Conservation (phyloP, 2,797 vertebrate species). For the Scomberomorus guttatus region DNA sequence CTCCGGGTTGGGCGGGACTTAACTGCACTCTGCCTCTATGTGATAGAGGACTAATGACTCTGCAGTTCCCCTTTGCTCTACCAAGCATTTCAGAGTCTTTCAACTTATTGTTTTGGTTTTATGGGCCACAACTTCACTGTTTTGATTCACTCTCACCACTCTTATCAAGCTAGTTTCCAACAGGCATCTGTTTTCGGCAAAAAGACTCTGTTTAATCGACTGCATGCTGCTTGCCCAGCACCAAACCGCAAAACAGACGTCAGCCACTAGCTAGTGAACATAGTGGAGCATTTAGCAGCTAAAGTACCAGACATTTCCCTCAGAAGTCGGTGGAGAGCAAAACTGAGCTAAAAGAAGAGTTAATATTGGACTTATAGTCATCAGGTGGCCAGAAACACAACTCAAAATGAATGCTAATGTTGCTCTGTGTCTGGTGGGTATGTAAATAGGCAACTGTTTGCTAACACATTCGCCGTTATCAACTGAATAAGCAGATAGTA, state of each 20-base stretch:
- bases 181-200: background rate
- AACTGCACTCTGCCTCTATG: no score
- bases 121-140: background rate
- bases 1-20: no score
- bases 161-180: background rate
- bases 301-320: background rate
- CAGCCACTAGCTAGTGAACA: background rate
- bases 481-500: background rate
- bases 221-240: background rate
- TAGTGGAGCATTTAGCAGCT: background rate
- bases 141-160: background rate
- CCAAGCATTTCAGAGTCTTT: no score
- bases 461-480: background rate
- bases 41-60: no score
- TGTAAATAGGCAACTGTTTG: no score
- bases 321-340: background rate
- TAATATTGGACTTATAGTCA: background rate
- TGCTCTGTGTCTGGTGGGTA: slow-evolving; percentile 3
- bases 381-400: slow-evolving; percentile 7
- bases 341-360: background rate
- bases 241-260: background rate
- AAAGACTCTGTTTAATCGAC: background rate
- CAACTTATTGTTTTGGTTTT: no score
- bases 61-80: background rate
- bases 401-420: slow-evolving; percentile 9